These are phyloP conservation scores for Tetragnatha versicolor DNA, from an alignment of 1,140 invertebrate species.

Conservation along the genomic window DNA sequence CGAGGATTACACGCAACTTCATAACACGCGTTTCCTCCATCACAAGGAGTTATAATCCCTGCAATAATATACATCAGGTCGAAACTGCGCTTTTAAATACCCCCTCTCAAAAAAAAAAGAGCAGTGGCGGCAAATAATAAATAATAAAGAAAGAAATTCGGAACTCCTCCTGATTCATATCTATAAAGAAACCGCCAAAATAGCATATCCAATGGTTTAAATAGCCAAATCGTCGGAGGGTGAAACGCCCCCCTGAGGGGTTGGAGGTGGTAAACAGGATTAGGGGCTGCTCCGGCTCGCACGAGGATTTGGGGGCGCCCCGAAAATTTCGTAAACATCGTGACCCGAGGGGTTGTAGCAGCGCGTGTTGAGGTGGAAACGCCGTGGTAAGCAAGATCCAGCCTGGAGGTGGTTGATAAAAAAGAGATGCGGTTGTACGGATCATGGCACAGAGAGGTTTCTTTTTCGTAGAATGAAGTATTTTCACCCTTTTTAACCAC, in stretches of 20 bases:
- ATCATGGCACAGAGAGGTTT: too few relatives aligned
- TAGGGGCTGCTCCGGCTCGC: background rate
- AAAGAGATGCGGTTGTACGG: too few relatives aligned
- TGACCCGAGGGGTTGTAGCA: slow-evolving; percentile 19
- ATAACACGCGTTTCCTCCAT: background rate
- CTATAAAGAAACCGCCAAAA: slow-evolving; percentile 27
- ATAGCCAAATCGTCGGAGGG: slow-evolving; percentile 17
- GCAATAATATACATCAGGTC: slow-evolving; percentile 15
- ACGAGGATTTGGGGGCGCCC: slow-evolving; percentile 18
- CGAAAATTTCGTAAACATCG: slow-evolving; percentile 42
- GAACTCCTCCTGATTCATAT: too few relatives aligned
- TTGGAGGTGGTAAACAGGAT: slow-evolving; percentile 48
- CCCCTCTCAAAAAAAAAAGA: too few relatives aligned
- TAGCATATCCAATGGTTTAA: slow-evolving; percentile 49
- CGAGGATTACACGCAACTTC: slow-evolving; percentile 1
- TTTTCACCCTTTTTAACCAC: too few relatives aligned
- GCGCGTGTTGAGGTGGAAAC: too few relatives aligned
- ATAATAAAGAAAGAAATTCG: too few relatives aligned
- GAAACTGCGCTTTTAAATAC: background rate
- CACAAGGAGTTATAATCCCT: background rate
- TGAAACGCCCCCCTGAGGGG: slow-evolving; percentile 1
- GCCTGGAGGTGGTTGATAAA: too few relatives aligned
- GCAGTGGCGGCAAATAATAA: too few relatives aligned
- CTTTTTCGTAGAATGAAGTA: too few relatives aligned
- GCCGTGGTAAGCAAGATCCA: too few relatives aligned